Evolutionary conservation across 1,140 invertebrate genomes (phyloP), one percentile per base, ranked within the genome.

Genomic region (Drosophila bifasciata): DNA sequence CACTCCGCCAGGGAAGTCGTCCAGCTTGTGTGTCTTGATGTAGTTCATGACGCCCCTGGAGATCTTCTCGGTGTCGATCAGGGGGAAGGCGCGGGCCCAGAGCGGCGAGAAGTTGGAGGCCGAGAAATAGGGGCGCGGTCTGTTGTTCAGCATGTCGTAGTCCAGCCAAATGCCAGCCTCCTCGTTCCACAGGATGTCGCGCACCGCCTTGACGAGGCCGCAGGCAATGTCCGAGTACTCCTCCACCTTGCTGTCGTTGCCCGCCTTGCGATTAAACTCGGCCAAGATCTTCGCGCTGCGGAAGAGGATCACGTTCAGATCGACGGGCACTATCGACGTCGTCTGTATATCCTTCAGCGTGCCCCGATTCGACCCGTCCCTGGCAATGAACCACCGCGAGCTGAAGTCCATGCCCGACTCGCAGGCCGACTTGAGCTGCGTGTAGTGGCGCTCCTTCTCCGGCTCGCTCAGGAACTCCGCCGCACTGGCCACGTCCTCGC

Each of bases 371-470:
- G 94, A 95, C 13, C 94, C 95, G 56, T 95, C 94, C 1, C 92
- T 84, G 0, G 67, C 56, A 11, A 91, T 63, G 81, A 97, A 98
- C 98, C 98, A 99, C 46, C 97, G 93, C 7, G 96, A 97, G 9
- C 96, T 97, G 92, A 98, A 99, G 86, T 98, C 97, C 97, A 97
- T 98, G 1, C 97, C 98, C 1, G 96, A 97, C 91, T 99, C 97
- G 0, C 97, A 96, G 0, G 96, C 97, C 0, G 97, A 95, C 84
- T 97, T 97, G 3, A 98, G 77, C 88, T 98, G 95, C 0, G 95
- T 93, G 81, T 96, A 98, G 62, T 96, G 93, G 28, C 94, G 93
- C 66, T 96, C 94, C 78, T 95, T 96, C 40, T 95, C 94, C 16
- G 94, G 93, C 0, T 92, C 70, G 0, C 94, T 93, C 25, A 89